Conservation (phyloP, 2,113 vertebrate species). For the Arenaria interpres region DNA sequence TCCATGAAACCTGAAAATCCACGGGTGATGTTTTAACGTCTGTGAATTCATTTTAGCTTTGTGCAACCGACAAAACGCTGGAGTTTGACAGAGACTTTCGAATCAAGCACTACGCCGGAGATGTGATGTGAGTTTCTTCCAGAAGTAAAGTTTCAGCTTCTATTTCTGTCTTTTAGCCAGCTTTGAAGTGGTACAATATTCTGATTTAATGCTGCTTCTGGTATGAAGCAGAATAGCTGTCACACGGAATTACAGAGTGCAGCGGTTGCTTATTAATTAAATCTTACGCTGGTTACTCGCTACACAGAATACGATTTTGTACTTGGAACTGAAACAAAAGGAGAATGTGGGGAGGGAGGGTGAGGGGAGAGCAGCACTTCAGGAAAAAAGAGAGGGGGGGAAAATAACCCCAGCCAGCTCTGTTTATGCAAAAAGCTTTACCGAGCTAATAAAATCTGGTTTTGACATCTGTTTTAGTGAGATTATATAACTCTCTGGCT, state of each 20-base stretch:
- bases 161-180: neutral
- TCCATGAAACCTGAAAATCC: neutral
- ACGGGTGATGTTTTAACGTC: neutral
- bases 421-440: neutral
- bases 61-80: conserved; percentile 89
- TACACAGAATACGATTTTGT: neutral
- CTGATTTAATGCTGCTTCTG: neutral
- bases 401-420: neutral
- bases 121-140: conserved; percentile 88
- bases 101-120: conserved; percentile 92
- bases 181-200: neutral
- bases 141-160: neutral
- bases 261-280: neutral
- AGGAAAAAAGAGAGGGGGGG: neutral
- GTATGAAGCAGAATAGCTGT: neutral
- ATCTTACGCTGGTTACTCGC: neutral
- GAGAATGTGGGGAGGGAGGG: neutral
- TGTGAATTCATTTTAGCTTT: conserved; percentile 78
- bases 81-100: conserved; percentile 96
- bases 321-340: neutral
- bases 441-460: neutral
- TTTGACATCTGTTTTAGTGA: neutral
- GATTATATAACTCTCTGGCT: neutral
- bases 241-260: neutral
- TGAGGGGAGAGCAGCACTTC: neutral